Base-by-base conservation (phyloP, 2,113 vertebrate genomes). In the Peromyscus leucopus region DNA sequence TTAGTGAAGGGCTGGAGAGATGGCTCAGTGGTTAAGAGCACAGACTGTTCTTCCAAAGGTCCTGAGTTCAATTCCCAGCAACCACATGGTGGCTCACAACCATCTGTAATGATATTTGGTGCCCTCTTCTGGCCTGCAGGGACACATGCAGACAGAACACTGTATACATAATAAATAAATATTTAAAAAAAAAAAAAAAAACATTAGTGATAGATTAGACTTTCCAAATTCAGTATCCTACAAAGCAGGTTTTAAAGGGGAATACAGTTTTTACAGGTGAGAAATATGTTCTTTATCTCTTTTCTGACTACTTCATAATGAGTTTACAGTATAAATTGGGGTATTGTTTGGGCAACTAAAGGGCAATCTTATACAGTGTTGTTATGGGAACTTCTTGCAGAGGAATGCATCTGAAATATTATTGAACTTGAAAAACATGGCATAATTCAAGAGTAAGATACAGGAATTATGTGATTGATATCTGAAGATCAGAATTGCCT, bases 171-270 rank as follows among this genome's bases (percentile, higher is more conserved):
- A n/a, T n/a, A n/a, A n/a, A n/a, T n/a, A n/a, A n/a, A n/a, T n/a
- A n/a, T n/a, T n/a, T n/a, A n/a, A n/a, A n/a, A n/a, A n/a, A n/a
- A n/a, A n/a, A n/a, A n/a, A n/a, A n/a, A n/a, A 94, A 95, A 71
- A 76, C 78, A 92, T 78, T 72, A 92, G n/a, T 95, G 86, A 83
- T n/a, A 2, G 80, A 31, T 75, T 69, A 92, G 79, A 86, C 65
- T 94, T 94, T 82, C 11, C 42, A 90, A 94, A 61, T 51, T 90
- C 36, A 46, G 6, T 69, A 86, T 67, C 46, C 28, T 84, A 84
- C 61, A 90, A 92, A 85, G 59, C 21, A 67, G 36, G 65, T 63
- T 88, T 76, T 79, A 76, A 92, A 93, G n/a, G 5, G 0, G 11
- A 91, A 80, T 71, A 82, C 1, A 0, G 2, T 84, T 96, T 87